Conservation (phyloP, 2,797 vertebrate genomes). For the Xenops minutus region DNA sequence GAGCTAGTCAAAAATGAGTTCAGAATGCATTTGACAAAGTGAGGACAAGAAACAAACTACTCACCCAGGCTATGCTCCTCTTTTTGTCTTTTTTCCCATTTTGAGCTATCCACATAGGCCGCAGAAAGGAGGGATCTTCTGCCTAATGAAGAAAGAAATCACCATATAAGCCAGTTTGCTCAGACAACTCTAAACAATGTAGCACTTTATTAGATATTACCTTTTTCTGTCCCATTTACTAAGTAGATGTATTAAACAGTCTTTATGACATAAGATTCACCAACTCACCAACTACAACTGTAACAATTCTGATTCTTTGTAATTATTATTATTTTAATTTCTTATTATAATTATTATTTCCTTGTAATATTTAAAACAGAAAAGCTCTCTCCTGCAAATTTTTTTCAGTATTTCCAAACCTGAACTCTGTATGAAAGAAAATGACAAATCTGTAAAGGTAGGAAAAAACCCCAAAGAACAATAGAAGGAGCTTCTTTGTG, state of each 20-base stretch:
- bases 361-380: not conserved
- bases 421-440: not conserved
- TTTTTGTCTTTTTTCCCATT: conserved; percentile 78
- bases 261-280: not conserved
- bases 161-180: not conserved
- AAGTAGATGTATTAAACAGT: not conserved
- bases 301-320: not conserved
- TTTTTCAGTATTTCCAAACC: not conserved
- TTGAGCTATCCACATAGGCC: conserved; percentile 73
- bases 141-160: conserved; percentile 58
- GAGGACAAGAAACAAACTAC: not conserved
- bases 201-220: not conserved
- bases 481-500: not conserved
- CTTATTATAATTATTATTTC: not conserved
- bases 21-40: not conserved
- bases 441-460: not conserved
- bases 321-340: not conserved
- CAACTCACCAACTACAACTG: not conserved
- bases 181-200: not conserved
- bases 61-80: conserved; percentile 74
- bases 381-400: not conserved
- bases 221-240: not conserved
- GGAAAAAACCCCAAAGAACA: not conserved
- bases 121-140: conserved; percentile 78
- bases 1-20: not conserved